phyloP scores from a whole-genome alignment of 2,113 vertebrate genomes.

The Excalfactoria chinensis region DNA sequence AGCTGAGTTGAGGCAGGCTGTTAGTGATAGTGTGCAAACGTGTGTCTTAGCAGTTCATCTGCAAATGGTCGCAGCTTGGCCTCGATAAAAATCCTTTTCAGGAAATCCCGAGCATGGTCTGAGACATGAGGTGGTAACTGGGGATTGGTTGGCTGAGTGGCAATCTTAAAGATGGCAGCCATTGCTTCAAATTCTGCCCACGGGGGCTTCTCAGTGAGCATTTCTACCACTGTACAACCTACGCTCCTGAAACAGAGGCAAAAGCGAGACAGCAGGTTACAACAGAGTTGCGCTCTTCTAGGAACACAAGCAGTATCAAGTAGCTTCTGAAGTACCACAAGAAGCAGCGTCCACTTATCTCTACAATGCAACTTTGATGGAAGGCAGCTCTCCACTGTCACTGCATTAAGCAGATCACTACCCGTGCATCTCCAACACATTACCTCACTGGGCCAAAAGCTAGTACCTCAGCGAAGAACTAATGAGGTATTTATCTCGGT shows the following conservation, averaged over 20 bases:
- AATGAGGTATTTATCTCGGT: background rate
- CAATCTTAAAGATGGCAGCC: slow-evolving; percentile 99
- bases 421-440: background rate
- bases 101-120: slow-evolving; percentile 95
- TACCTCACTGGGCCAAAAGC: background rate
- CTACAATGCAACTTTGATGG: background rate
- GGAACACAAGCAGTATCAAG: background rate
- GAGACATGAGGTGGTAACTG: slow-evolving; percentile 93
- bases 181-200: slow-evolving; percentile 99
- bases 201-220: slow-evolving; percentile 96
- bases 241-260: slow-evolving; percentile 87
- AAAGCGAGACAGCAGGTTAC: slow-evolving; percentile 56
- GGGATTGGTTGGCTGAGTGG: slow-evolving; percentile 97
- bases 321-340: background rate
- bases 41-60: slow-evolving; percentile 94
- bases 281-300: background rate
- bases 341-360: background rate
- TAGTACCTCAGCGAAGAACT: background rate
- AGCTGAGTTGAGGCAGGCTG: slow-evolving; percentile 75
- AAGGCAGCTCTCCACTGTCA: background rate
- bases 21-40: slow-evolving; percentile 94
- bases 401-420: background rate
- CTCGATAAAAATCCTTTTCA: slow-evolving; percentile 96
- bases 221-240: slow-evolving; percentile 98
- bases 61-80: slow-evolving; percentile 93